Evolutionary conservation across 2,888 invertebrate species (phyloP), one percentile per base, ranked within the genome.

Genomic region (Phoenoteleia sp.): DNA sequence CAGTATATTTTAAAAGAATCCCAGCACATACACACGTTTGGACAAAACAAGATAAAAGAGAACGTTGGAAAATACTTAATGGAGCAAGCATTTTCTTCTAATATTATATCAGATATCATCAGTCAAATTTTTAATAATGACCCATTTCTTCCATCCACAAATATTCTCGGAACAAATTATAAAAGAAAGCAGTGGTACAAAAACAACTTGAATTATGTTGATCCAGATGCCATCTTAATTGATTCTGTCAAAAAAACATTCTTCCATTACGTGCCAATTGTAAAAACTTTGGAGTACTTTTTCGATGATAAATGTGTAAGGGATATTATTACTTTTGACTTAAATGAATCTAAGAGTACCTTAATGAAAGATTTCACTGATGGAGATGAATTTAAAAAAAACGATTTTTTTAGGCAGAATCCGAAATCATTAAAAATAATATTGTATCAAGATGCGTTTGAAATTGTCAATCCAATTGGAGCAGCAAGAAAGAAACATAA

Each of bases 381-480:
- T 82, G 88, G 88, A 3, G 60, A 21, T 19, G 81, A 86, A 13
- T 89, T 80, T 74, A 64, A 72, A 49, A 47, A 79, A n/a, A 88
- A 87, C 49, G 19, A 27, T 13, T 88, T 87, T 75, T 81, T 89
- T 33, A 49, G 84, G 29, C 33, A 87, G 13, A 87, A 87, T 72
- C 82, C 87, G 2, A 60, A 87, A n/a, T 84, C 74, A 3, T n/a
- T 90, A 0, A 72, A 85, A 81, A 76, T 89, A 7, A 88, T 90
- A 56, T 45, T 91, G 15, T 91, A 86, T 80, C 89, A 90, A 80
- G 90, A 91, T 86, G 87, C 88, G n/a, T 90, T 91, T 84, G 89
- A 91, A 76, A 47, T 88, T 25, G 90, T 90, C 23, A 91, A 91
- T 81, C 90, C 90, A 21, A 52, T 92, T n/a, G 90, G 90, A 1